These are phyloP conservation scores for Delia radicum DNA, from an alignment of 1,140 invertebrate species.

Conservation along the genomic window DNA sequence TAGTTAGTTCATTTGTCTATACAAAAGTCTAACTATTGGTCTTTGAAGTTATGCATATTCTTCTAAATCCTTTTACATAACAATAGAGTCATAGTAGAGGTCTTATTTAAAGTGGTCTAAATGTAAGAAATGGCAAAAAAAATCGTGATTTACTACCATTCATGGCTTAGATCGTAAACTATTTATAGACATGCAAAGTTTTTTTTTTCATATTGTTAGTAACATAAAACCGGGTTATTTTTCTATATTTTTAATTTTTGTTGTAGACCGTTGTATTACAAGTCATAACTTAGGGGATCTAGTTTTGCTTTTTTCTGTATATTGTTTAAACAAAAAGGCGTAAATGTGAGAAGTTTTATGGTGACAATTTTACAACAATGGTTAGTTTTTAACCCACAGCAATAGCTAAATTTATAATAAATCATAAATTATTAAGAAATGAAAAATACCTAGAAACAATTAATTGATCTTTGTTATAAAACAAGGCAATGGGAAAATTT, in stretches of 20 bases:
- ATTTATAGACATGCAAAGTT: constrained; percentile 20
- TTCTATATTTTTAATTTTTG: background rate
- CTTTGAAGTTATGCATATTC: background rate
- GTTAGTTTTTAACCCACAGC: background rate
- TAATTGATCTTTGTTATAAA: background rate
- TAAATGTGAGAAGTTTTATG: constrained; percentile 23
- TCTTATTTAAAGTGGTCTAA: constrained; percentile 19
- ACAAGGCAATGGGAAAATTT: constrained; percentile 10
- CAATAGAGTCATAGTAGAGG: background rate
- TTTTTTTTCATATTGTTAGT: background rate
- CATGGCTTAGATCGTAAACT: constrained; percentile 20
- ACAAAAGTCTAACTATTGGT: background rate
- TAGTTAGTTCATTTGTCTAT: background rate
- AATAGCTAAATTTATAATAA: constrained; percentile 3
- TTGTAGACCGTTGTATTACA: background rate
- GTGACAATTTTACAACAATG: constrained; percentile 21
- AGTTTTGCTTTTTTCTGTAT: background rate
- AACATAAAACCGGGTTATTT: background rate
- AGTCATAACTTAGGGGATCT: background rate
- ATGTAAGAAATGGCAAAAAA: background rate
- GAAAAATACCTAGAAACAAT: background rate
- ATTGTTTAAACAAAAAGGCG: background rate
- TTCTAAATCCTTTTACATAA: constrained; percentile 17
- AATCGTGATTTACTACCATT: constrained; percentile 20
- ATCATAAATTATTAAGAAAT: constrained; percentile 4